Evolutionary conservation across 2,888 invertebrate species (phyloP), one percentile per base, ranked within the genome.

Genomic region (Caenorhabditis sp.): DNA sequence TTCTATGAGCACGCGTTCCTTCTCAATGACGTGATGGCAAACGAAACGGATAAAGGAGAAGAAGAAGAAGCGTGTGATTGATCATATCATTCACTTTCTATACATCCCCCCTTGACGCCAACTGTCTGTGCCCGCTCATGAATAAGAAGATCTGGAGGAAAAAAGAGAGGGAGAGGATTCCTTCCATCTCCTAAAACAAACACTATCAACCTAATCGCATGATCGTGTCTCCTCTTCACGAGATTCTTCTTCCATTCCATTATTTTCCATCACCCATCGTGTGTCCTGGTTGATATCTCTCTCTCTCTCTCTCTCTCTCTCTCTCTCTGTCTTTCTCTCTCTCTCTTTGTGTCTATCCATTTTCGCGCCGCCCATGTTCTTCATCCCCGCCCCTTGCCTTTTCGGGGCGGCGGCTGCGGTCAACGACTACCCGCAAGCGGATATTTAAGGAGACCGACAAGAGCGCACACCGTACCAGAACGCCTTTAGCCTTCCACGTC

Each of bases 171-270:
- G n/a, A n/a, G n/a, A 22, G 24, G 13, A 32, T 63, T 30, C 39
- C 52, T 35, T 22, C 35, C 17, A n/a, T 22, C 46, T 46, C 35
- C 46, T 68, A 68, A 68, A 68, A 68, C 68, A 68, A 68, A 68
- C 68, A 68, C 56, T 58, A 68, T 68, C 68, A 68, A 68, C 68
- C 56, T 68, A 68, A 68, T 56, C 68, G 68, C 68, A 68, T 68
- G 68, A 68, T 68, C 68, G 26, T 11, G 32, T 17, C 17, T 20
- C 17, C n/a, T 32, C 32, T 32, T 56, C 66, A 62, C 62, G 62
- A 62, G 62, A 62, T 55, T 56, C 66, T 39, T 39, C 56, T 55
- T 11, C 35, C 53, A 11, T 17, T 24, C 2, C n/a, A n/a, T n/a
- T n/a, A n/a, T n/a, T n/a, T n/a, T n/a, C n/a, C n/a, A n/a, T n/a